Conservation (phyloP, 2,113 vertebrate genomes). For the Pomatorhinus ruficollis region DNA sequence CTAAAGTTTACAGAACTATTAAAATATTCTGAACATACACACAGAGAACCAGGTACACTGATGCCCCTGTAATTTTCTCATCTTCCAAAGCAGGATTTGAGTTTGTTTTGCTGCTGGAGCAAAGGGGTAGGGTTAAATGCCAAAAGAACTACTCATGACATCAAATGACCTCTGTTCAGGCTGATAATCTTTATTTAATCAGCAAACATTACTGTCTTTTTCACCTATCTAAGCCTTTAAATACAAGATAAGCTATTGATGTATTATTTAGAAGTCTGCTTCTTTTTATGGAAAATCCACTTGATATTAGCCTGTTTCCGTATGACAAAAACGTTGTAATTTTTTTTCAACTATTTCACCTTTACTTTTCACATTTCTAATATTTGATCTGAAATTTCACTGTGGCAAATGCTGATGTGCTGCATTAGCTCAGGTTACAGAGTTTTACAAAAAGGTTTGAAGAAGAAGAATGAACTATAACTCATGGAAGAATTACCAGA, state of each 20-base stretch:
- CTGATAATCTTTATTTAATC: not conserved
- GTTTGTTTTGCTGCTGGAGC: not conserved
- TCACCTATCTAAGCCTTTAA: not conserved
- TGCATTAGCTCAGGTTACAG: not conserved
- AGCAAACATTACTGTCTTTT: not conserved
- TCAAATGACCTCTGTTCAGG: not conserved
- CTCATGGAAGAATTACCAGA: not conserved
- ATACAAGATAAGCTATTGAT: not conserved
- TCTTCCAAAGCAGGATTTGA: not conserved
- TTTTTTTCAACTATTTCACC: not conserved
- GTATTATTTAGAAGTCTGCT: not conserved
- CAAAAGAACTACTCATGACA: not conserved
- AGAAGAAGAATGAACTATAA: not conserved
- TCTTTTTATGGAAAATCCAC: not conserved
- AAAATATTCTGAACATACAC: not conserved
- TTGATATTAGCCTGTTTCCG: not conserved
- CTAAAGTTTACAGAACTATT: not conserved
- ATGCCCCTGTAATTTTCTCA: not conserved
- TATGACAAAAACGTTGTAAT: not conserved
- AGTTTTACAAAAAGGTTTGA: not conserved
- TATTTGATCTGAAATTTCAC: not conserved
- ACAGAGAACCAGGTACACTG: not conserved
- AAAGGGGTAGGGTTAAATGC: not conserved
- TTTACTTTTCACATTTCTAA: not conserved
- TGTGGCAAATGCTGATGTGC: not conserved